Conservation (phyloP, 2,113 vertebrate genomes). For the Malurus elegans region DNA sequence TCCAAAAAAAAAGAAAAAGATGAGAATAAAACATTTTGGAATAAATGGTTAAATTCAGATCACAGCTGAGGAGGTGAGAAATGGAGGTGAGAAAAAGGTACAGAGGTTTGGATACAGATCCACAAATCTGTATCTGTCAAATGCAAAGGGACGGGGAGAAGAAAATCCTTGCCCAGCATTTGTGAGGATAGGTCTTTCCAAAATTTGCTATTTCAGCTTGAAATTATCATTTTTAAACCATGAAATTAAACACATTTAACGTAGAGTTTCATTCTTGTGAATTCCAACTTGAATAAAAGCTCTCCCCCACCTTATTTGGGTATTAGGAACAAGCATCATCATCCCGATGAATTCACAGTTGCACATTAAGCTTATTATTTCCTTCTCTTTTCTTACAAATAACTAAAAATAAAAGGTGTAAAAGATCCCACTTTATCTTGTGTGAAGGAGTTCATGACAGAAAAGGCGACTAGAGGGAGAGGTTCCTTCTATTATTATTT, state of each 20-base stretch:
- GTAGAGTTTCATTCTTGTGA: background rate
- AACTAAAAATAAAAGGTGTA: background rate
- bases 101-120: background rate
- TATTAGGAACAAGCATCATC: background rate
- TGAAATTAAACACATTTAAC: background rate
- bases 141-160: background rate
- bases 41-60: background rate
- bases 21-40: background rate
- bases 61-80: background rate
- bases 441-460: background rate
- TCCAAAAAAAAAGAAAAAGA: too few relatives aligned
- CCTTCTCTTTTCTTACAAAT: background rate
- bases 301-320: background rate
- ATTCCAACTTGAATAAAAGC: background rate
- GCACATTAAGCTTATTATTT: background rate
- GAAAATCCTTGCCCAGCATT: background rate
- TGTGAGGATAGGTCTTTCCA: background rate
- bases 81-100: accelerated
- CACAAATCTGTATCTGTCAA: background rate
- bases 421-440: background rate
- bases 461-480: background rate
- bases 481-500: background rate
- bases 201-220: background rate
- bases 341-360: background rate
- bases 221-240: background rate